Percentiles rank a stretch among this genome's conserved stretches.
phyloP scores from a whole-genome alignment of 2,888 invertebrate species.

The Pasiphila rectangulata region DNA sequence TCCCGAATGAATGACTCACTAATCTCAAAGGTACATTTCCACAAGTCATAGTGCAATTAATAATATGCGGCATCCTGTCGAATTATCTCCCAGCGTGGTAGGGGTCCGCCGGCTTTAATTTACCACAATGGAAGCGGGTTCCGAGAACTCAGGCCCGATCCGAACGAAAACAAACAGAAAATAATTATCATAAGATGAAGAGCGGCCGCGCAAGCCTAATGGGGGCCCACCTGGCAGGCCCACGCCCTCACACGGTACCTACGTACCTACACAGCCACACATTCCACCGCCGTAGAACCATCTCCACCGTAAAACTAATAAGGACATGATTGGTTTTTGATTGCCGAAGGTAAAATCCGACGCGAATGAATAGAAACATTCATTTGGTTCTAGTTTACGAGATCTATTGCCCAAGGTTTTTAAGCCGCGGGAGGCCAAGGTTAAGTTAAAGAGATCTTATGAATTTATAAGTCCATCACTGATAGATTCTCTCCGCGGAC shows the following conservation, averaged over 20 bases:
- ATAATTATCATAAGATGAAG: conserved; percentile 82
- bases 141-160: conserved; percentile 78
- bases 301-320: conserved; percentile 47
- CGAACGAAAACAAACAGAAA: conserved; percentile 81
- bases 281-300: conserved; percentile 35
- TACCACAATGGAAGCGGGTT: conserved; percentile 80
- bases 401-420: conserved; percentile 13
- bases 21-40: conserved; percentile 77
- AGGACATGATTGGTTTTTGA: conserved; percentile 57
- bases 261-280: conserved; percentile 13
- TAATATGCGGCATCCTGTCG: conserved; percentile 81
- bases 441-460: not conserved
- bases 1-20: conserved; percentile 78
- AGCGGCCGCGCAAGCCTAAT: conserved; percentile 78
- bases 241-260: conserved; percentile 43
- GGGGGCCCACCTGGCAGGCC: conserved; percentile 76
- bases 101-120: conserved; percentile 80
- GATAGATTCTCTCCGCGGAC: too few relatives aligned
- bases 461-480: too few relatives aligned
- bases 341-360: conserved; percentile 43
- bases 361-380: conserved; percentile 17
- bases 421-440: conserved; percentile 5
- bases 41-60: conserved; percentile 82
- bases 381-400: conserved; percentile 20
- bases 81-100: conserved; percentile 80